phyloP scores from a whole-genome alignment of 2,113 vertebrate species.

The Suricata suricatta region DNA sequence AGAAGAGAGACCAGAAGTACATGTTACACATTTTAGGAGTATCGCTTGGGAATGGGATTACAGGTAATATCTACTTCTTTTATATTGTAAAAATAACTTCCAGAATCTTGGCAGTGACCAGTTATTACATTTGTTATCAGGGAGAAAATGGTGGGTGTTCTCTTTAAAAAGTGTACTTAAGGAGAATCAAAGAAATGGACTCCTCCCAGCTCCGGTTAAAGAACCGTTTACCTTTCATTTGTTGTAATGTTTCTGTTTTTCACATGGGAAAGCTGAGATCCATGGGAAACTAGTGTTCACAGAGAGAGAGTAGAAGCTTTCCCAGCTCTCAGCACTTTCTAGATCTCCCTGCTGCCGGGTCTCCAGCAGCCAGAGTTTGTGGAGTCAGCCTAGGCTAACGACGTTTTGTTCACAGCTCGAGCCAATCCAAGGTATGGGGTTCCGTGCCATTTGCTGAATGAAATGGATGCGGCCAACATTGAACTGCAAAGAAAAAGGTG shows the following conservation, averaged over 20 bases:
- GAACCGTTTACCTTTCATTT: not conserved
- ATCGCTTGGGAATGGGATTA: not conserved
- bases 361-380: not conserved
- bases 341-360: not conserved
- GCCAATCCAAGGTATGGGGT: slow-evolving; percentile 91
- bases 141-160: not conserved
- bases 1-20: not conserved
- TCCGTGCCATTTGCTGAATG: slow-evolving; percentile 89
- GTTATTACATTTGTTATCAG: not conserved
- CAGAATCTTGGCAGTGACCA: slow-evolving; percentile 20
- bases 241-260: not conserved
- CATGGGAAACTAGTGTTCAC: not conserved
- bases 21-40: not conserved
- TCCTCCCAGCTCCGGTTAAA: not conserved
- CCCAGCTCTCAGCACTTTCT: too few species aligned
- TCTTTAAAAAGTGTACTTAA: slow-evolving; percentile 3
- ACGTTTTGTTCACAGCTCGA: slow-evolving; percentile 86
- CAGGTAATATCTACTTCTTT: not conserved
- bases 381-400: slow-evolving; percentile 45
- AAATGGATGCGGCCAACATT: slow-evolving; percentile 90
- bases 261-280: not conserved
- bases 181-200: not conserved
- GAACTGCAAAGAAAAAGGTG: slow-evolving; percentile 91
- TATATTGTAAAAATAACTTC: not conserved
- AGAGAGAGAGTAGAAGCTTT: not conserved